Evolutionary conservation across 2,113 vertebrate genomes (phyloP).

Genomic region (Tamias sibiricus): DNA sequence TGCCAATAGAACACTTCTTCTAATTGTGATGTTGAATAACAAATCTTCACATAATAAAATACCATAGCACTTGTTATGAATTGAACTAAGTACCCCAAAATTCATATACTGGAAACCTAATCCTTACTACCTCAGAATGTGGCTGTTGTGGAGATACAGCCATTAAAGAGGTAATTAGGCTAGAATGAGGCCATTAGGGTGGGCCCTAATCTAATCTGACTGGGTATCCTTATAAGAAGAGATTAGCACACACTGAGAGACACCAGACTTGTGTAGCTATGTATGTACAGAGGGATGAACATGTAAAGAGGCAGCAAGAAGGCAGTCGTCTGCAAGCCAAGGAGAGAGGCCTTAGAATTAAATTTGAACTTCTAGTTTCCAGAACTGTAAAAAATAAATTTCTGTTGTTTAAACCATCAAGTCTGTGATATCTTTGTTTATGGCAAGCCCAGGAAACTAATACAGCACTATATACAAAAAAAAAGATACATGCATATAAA

Average conservation of each 20-base stretch:
- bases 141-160: not conserved
- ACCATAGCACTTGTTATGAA: not conserved
- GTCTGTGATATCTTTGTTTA: not conserved
- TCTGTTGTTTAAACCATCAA: conserved; percentile 9
- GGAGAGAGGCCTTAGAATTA: not conserved
- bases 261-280: not conserved
- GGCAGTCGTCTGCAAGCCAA: not conserved
- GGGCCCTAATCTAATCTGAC: not conserved
- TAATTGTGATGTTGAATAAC: conserved; percentile 17
- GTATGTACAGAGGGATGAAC: not conserved
- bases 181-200: not conserved
- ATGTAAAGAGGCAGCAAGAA: not conserved
- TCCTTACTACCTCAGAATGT: not conserved
- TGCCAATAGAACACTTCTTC: not conserved
- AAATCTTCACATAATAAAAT: conserved; percentile 12
- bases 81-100: not conserved
- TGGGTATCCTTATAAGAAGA: not conserved
- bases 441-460: not conserved
- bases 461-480: not conserved
- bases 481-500: not conserved
- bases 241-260: not conserved
- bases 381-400: conserved; percentile 7
- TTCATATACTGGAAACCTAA: not conserved
- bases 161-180: not conserved
- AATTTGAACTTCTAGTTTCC: not conserved